Evolutionary conservation across 2,888 invertebrate species (phyloP).

Genomic region (Dasypogon diadema): DNA sequence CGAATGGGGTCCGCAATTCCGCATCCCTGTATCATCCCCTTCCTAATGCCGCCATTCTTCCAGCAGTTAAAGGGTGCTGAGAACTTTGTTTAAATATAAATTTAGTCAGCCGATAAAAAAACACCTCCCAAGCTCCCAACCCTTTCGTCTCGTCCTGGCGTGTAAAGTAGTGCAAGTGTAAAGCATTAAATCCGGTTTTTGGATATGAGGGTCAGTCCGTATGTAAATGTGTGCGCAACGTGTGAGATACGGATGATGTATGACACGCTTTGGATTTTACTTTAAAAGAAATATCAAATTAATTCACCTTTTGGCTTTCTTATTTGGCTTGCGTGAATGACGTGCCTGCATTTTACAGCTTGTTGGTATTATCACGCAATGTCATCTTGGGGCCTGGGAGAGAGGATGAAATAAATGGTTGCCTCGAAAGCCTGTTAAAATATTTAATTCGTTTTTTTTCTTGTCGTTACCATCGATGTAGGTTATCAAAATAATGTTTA

Average conservation of each 20-base stretch:
- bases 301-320: slow-evolving; percentile 14
- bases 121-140: not conserved
- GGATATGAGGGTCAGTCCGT: slow-evolving; percentile 24
- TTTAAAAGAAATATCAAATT: slow-evolving; percentile 13
- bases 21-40: not conserved
- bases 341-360: slow-evolving; percentile 32
- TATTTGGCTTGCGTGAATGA: not conserved
- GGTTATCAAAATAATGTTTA: no score
- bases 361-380: slow-evolving; percentile 27
- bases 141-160: not conserved
- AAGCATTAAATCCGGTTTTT: slow-evolving; percentile 46
- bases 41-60: not conserved
- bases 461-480: no score
- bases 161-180: slow-evolving; percentile 10
- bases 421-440: not conserved
- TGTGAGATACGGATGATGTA: slow-evolving; percentile 37
- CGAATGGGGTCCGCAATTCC: not conserved
- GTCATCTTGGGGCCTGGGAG: no score
- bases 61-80: slow-evolving; percentile 14
- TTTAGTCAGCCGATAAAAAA: slow-evolving; percentile 38
- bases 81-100: slow-evolving; percentile 43
- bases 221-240: not conserved
- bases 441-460: no score
- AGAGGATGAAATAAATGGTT: not conserved
- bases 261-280: slow-evolving; percentile 45